These are phyloP conservation scores for Enteromius trimaculatus DNA, from an alignment of 2,797 vertebrate species.

Conservation along the genomic window DNA sequence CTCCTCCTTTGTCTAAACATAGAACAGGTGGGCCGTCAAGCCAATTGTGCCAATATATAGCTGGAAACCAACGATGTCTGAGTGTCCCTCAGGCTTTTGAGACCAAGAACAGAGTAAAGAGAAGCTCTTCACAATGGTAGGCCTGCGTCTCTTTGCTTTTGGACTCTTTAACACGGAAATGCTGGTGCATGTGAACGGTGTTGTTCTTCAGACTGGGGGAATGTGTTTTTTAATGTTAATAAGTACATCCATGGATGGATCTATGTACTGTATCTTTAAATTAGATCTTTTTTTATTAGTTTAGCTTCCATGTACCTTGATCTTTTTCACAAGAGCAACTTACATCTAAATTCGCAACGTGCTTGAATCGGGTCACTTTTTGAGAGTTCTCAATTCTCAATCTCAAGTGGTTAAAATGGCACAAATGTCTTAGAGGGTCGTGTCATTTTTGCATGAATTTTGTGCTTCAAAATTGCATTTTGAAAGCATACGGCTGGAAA, in stretches of 20 bases:
- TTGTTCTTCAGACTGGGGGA: not conserved
- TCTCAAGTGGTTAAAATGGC: not conserved
- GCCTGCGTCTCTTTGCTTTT: conserved; percentile 19
- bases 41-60: conserved; percentile 75
- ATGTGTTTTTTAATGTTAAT: not conserved
- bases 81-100: conserved; percentile 66
- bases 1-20: conserved; percentile 84
- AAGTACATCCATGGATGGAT: not conserved
- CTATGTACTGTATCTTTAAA: not conserved
- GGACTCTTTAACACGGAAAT: conserved; percentile 18
- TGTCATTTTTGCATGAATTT: not conserved
- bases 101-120: conserved; percentile 48
- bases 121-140: conserved; percentile 67
- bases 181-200: not conserved
- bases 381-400: not conserved
- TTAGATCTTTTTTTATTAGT: not conserved
- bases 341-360: not conserved
- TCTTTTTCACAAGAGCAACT: not conserved
- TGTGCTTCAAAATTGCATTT: not conserved
- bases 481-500: not conserved
- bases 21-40: conserved; percentile 74
- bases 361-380: not conserved
- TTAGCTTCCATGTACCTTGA: not conserved
- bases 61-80: conserved; percentile 45
- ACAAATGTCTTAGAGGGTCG: not conserved